Evolutionary conservation across 2,888 invertebrate species (phyloP).

Genomic region (Lymantria dispar): DNA sequence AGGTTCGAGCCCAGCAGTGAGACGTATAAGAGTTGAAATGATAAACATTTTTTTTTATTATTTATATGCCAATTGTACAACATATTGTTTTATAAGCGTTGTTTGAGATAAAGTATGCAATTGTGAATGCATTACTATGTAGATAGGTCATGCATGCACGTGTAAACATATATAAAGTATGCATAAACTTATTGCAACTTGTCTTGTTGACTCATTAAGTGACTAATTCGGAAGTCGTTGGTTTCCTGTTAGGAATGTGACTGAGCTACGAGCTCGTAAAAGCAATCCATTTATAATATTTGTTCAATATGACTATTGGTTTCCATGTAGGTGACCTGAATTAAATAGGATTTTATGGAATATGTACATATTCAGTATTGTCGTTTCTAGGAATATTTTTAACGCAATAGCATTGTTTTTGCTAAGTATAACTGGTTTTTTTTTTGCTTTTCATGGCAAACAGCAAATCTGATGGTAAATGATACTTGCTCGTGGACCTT

Average conservation of each 20-base stretch:
- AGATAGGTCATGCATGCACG: slow-evolving; percentile 16
- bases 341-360: not conserved
- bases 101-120: slow-evolving; percentile 21
- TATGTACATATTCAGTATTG: no score
- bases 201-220: slow-evolving; percentile 25
- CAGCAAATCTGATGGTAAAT: no score
- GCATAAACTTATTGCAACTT: slow-evolving; percentile 11
- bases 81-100: no score
- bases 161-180: not conserved
- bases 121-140: slow-evolving; percentile 14
- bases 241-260: slow-evolving; percentile 21
- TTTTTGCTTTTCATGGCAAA: no score
- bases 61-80: slow-evolving; percentile 7
- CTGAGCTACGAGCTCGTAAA: slow-evolving; percentile 12
- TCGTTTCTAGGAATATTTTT: no score
- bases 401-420: not conserved
- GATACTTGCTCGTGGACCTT: no score
- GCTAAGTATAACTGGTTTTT: no score
- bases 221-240: slow-evolving; percentile 28
- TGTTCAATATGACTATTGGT: not conserved
- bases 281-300: not conserved
- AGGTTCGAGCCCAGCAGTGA: no score
- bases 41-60: not conserved
- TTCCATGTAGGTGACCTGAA: not conserved
- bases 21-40: no score